Evolutionary conservation across 2,797 vertebrate genomes (phyloP).

Genomic region (Dicrostonyx torquatus): DNA sequence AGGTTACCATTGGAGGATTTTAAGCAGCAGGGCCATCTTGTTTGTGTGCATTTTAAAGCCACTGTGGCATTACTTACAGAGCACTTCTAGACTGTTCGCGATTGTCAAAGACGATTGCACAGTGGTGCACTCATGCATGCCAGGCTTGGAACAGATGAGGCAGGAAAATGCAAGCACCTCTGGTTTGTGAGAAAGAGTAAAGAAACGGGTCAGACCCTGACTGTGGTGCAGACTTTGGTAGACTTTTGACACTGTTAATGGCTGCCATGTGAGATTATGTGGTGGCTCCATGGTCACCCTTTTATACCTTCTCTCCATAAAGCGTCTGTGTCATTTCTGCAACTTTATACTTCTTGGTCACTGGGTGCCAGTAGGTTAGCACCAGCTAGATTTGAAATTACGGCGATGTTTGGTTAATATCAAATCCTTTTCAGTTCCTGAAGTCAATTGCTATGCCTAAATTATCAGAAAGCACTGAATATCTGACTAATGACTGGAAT

Average conservation of each 20-base stretch:
- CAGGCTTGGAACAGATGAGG: neutral
- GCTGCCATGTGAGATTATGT: neutral
- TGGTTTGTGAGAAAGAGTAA: neutral
- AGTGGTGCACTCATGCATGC: neutral
- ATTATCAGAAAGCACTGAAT: neutral
- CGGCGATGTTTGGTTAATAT: neutral
- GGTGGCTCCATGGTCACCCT: neutral
- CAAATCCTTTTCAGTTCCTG: neutral
- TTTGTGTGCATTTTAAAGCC: neutral
- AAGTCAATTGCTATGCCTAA: slow-evolving; percentile 5
- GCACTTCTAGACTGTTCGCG: neutral
- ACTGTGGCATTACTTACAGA: neutral
- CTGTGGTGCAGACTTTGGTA: neutral
- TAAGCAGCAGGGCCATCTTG: neutral
- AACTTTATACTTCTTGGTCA: neutral
- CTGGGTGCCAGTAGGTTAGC: neutral
- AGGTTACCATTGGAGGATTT: neutral
- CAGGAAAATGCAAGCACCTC: neutral
- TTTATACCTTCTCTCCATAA: neutral
- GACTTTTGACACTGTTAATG: neutral
- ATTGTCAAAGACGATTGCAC: neutral
- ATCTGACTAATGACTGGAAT: neutral
- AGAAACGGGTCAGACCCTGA: neutral
- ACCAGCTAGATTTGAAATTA: neutral
- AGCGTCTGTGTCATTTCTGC: neutral